Base-by-base conservation (phyloP, 2,113 vertebrate genomes). In the Ivindomyrus marchei region DNA sequence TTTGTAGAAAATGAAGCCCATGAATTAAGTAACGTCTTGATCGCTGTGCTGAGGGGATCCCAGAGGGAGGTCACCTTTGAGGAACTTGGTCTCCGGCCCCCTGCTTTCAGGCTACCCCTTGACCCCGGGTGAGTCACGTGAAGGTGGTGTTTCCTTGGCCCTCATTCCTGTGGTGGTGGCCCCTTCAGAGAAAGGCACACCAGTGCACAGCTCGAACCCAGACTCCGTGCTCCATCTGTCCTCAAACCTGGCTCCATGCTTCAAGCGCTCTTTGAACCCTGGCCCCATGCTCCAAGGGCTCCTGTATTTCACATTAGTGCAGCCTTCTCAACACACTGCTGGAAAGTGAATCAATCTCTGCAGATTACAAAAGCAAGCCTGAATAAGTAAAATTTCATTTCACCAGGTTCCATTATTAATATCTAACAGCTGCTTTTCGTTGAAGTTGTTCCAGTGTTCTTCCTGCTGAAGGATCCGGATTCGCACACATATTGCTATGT, bases 311-410 rank as follows among this genome's bases (percentile, higher is more conserved):
- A 80, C 36, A 19, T 42, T 77, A 77, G 31, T 7, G 15, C 31
- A 36, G 74, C 5, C 36, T 80, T 42, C 36, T 42, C 74, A 19
- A 19, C 74, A 80, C 74, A 42, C 15, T 19, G 36, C 15, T 27
- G 45, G 45, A 85, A 45, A 47, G 83, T 85, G 83, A 85, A 45
- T 85, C 45, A 85, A 85, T 46, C 83, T 85, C 9, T 2, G 39
- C 39, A 46, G 39, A 85, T 46, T 46, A 46, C 83, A 85, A 47
- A 85, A 85, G 83, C 83, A 85, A 46, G 36, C 83, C 83, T 96
- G 94, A 96, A 96, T 96, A 96, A 96, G 96, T 96, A 96, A 96
- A 96, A 96, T 95, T 96, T 95, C 94, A 96, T 96, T 96, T 93
- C 95, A 96, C 93, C 92, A 89, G 93, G 91, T 93, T 96, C 94